These are phyloP conservation scores for Oxytorus armatus DNA, from an alignment of 2,888 invertebrate species.

Conservation along the genomic window DNA sequence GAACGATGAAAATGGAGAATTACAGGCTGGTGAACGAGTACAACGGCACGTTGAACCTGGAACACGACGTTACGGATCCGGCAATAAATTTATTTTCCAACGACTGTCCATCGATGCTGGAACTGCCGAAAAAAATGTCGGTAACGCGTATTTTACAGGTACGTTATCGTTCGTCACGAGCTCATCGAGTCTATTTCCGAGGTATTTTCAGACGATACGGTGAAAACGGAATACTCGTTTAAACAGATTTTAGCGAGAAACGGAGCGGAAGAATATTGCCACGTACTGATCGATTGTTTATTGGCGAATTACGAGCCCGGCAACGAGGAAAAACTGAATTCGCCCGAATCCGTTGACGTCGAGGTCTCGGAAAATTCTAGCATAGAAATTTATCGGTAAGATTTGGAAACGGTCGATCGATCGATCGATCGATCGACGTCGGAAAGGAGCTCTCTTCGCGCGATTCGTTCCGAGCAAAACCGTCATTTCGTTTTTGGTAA, in stretches of 20 bases:
- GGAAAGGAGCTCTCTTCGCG: no score
- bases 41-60: slow-evolving; percentile 87
- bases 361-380: slow-evolving; percentile 88
- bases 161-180: slow-evolving; percentile 54
- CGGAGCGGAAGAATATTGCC: slow-evolving; percentile 89
- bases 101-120: slow-evolving; percentile 90
- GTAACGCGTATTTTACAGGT: slow-evolving; percentile 91
- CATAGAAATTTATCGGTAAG: slow-evolving; percentile 90
- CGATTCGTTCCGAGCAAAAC: no score
- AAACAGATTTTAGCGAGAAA: slow-evolving; percentile 87
- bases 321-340: slow-evolving; percentile 85
- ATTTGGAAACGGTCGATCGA: slow-evolving; percentile 70
- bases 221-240: slow-evolving; percentile 36
- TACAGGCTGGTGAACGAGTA: slow-evolving; percentile 88
- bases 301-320: slow-evolving; percentile 88
- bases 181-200: no score
- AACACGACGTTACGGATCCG: slow-evolving; percentile 86
- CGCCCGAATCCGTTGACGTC: slow-evolving; percentile 82
- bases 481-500: no score
- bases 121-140: slow-evolving; percentile 90
- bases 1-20: neutral
- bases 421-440: no score
- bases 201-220: no score
- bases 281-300: slow-evolving; percentile 89
- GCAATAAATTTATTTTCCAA: slow-evolving; percentile 90